Base-by-base conservation (phyloP, 2,888 invertebrate genomes). In the Cylloceria caligata region DNA sequence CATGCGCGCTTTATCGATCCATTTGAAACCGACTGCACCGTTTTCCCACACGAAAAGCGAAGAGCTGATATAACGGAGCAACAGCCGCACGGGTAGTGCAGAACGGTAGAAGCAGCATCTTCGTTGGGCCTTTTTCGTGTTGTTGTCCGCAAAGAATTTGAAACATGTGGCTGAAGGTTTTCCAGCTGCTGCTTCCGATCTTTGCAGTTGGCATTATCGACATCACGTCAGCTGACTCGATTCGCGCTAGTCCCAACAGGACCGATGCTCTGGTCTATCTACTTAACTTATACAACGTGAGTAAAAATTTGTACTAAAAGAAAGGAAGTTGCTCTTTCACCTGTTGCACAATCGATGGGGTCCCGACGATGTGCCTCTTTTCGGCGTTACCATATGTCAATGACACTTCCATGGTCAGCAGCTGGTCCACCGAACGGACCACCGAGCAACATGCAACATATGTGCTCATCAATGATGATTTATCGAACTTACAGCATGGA, bases 1-100 rank as follows among this genome's bases (percentile, higher is more conserved):
- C 85, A n/a, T 80, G 85, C 85, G 85, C 80, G 82, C 62, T 62
- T 73, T 84, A 85, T 85, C 71, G 85, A 85, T 85, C 82, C 82
- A 39, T 11, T 78, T 34, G 65, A 67, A 73, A 68, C 42, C 77
- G 49, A 55, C 73, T 60, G 57, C 34, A 68, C 69, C 68, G 72
- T 64, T 67, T 60, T 49, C 57, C 55, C 52, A 52, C 52, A 13
- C 39, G 45, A 42, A 36, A 62, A 45, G 27, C 42, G 6, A 27
- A 27, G 55, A 36, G 68, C 62, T 65, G 21, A 57, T 21, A 64
- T 9, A 45, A 34, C 49, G 13, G 36, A 57, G n/a, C 45, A 42
- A 60, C 57, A 34, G 27, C 57, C 34, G 24, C 68, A 52, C 34
- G 49, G 24, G 62, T 36, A 30, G 34, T 21, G 24, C 57, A 47